These are phyloP conservation scores for Procavia capensis DNA, from an alignment of 2,113 vertebrate species.

Conservation along the genomic window DNA sequence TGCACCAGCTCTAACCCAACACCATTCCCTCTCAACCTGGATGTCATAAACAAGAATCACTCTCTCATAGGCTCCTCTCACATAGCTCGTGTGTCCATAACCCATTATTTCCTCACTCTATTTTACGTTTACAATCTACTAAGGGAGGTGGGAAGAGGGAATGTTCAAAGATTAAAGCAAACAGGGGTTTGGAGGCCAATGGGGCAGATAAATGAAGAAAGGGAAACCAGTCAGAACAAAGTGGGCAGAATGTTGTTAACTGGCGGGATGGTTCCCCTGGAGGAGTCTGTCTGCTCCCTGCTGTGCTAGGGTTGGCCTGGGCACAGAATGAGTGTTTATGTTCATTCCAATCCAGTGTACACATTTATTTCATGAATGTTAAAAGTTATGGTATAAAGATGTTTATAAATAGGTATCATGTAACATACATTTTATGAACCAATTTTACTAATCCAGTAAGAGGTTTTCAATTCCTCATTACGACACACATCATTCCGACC, in stretches of 20 bases:
- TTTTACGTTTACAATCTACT: not conserved
- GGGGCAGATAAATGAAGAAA: not conserved
- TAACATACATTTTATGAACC: not conserved
- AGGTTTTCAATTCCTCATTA: not conserved
- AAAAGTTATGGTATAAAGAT: not conserved
- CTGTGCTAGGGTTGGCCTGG: too few relatives aligned
- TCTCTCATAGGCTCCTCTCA: not conserved
- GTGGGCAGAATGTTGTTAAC: not conserved
- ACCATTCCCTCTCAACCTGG: not conserved
- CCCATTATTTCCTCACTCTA: not conserved
- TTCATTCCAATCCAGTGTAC: not conserved
- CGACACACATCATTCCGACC: not conserved
- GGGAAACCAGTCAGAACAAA: not conserved
- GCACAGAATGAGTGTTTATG: too few relatives aligned
- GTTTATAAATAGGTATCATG: not conserved
- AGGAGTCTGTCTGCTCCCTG: too few relatives aligned
- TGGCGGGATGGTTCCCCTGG: not conserved
- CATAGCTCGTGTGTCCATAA: conserved; percentile 39
- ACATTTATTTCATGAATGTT: not conserved
- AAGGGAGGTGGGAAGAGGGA: not conserved
- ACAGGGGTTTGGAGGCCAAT: not conserved
- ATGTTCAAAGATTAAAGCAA: not conserved
- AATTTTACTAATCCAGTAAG: not conserved
- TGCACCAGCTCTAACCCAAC: too few relatives aligned
- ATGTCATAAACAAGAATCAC: not conserved